Percentiles rank a stretch among this genome's conserved stretches.
These are phyloP conservation scores for Hydractinia symbiolongicarpus DNA, from an alignment of 30 jellyfish, hydroid and myxozoan species.

Conservation along the genomic window DNA sequence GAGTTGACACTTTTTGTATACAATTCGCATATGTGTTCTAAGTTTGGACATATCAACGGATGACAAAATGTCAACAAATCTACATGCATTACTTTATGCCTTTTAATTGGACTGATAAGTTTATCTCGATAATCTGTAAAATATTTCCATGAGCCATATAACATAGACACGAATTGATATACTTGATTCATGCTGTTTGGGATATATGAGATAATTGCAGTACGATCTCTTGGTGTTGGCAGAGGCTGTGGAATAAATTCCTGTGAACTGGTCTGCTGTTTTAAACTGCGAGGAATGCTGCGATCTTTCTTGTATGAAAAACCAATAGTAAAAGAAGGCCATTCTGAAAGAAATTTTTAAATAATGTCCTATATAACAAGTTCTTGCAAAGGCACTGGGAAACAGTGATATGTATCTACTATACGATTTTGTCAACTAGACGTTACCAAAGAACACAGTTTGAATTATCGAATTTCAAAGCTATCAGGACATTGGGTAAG, in stretches of 20 bases:
- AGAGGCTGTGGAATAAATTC: background rate
- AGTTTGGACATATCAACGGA: slow-evolving; percentile 17
- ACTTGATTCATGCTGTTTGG: slow-evolving; percentile 5
- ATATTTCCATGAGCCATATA: slow-evolving; percentile 23
- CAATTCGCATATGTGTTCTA: background rate
- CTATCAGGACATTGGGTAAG: too few relatives aligned
- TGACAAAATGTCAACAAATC: slow-evolving; percentile 19
- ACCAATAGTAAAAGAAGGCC: too few relatives aligned
- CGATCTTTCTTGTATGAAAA: too few relatives aligned
- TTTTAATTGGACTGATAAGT: background rate
- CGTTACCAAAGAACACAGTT: too few relatives aligned
- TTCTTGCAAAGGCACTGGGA: too few relatives aligned
- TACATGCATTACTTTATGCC: background rate
- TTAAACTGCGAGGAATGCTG: too few relatives aligned
- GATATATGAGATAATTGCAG: slow-evolving; percentile 5
- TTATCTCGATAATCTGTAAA: background rate
- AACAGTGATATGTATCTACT: too few relatives aligned
- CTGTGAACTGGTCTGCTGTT: too few relatives aligned
- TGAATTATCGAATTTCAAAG: too few relatives aligned
- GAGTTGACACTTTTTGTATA: background rate
- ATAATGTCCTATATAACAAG: too few relatives aligned
- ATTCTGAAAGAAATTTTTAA: too few relatives aligned
- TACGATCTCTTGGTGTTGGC: background rate
- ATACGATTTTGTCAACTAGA: too few relatives aligned
- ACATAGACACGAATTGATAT: slow-evolving; percentile 7